Conservation (phyloP, 2,888 invertebrate genomes). For the Germaria angustata region DNA sequence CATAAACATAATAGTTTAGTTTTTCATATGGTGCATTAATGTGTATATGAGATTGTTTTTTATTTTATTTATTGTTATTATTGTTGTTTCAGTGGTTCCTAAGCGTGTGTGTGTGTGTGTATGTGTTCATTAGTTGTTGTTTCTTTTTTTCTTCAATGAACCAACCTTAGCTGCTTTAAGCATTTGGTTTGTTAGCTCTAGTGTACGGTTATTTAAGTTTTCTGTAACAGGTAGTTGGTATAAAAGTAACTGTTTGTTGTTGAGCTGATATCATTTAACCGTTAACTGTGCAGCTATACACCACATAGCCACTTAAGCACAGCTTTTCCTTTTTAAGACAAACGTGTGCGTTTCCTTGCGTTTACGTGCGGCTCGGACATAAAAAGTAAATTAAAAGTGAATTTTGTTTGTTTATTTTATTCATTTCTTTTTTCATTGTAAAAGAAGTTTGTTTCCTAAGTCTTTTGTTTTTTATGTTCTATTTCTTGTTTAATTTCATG, state of each 20-base stretch:
- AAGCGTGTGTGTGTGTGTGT: background rate
- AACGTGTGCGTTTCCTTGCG: slow-evolving; percentile 68
- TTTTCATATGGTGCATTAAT: slow-evolving; percentile 16
- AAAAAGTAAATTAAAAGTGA: slow-evolving; percentile 60
- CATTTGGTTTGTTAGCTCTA: slow-evolving; percentile 26
- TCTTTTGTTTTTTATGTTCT: slow-evolving; percentile 70
- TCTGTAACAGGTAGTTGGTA: slow-evolving; percentile 69
- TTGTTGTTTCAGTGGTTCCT: slow-evolving; percentile 14
- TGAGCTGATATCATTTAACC: slow-evolving; percentile 79
- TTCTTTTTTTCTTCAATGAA: slow-evolving; percentile 38
- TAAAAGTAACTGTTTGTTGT: slow-evolving; percentile 78
- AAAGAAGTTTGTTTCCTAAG: slow-evolving; percentile 69
- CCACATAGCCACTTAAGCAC: slow-evolving; percentile 67
- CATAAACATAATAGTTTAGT: slow-evolving; percentile 12
- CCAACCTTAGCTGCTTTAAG: slow-evolving; percentile 22
- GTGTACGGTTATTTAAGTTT: slow-evolving; percentile 43
- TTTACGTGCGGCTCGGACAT: slow-evolving; percentile 69
- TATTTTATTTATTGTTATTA: background rate
- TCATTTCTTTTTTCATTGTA: background rate
- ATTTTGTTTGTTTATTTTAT: slow-evolving; percentile 1
- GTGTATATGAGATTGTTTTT: background rate
- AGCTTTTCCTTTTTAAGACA: slow-evolving; percentile 64
- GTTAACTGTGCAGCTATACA: slow-evolving; percentile 78
- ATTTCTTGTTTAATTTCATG: slow-evolving; percentile 60
- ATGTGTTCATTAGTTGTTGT: background rate